Percentiles rank a stretch among this genome's conserved stretches.
These are phyloP conservation scores for Cheilosia vernalis DNA, from an alignment of 2,888 invertebrate genomes.

Conservation along the genomic window DNA sequence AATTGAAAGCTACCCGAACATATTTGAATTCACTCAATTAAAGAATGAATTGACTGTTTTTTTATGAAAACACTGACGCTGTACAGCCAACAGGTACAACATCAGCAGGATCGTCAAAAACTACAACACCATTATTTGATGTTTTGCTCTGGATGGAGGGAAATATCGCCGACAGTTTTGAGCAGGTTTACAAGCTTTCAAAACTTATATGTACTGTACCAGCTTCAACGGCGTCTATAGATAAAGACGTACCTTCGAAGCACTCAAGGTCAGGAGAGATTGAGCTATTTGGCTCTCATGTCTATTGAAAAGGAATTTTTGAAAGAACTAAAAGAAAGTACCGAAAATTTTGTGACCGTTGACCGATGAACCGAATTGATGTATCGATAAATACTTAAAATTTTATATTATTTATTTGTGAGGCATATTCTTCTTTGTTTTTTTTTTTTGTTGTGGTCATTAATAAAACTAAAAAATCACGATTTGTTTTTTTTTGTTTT, in stretches of 20 bases:
- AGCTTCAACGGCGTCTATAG: conserved; percentile 15
- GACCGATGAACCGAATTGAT: neutral
- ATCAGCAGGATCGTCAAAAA: no score
- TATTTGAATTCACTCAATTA: conserved; percentile 26
- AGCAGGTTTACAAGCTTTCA: conserved; percentile 22
- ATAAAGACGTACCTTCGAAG: conserved; percentile 27
- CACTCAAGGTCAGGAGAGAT: conserved; percentile 20
- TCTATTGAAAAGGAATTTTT: conserved; percentile 5
- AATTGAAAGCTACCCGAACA: conserved; percentile 20
- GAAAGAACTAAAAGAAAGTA: conserved; percentile 2
- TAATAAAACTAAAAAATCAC: no score
- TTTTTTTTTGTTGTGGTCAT: no score
- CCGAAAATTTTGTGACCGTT: conserved; percentile 13
- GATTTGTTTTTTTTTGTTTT: no score
- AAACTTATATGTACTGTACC: conserved; percentile 35
- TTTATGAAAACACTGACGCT: conserved; percentile 20
- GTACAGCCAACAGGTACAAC: conserved; percentile 1
- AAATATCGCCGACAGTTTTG: neutral
- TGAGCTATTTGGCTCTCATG: conserved; percentile 7
- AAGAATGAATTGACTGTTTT: conserved; percentile 27
- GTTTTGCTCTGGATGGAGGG: conserved; percentile 15
- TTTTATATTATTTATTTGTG: no score
- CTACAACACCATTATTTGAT: no score
- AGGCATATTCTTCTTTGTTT: no score
- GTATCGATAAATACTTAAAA: conserved; percentile 1